Evolutionary conservation across 2,888 invertebrate genomes (phyloP).

Genomic region (Netelia virgata): DNA sequence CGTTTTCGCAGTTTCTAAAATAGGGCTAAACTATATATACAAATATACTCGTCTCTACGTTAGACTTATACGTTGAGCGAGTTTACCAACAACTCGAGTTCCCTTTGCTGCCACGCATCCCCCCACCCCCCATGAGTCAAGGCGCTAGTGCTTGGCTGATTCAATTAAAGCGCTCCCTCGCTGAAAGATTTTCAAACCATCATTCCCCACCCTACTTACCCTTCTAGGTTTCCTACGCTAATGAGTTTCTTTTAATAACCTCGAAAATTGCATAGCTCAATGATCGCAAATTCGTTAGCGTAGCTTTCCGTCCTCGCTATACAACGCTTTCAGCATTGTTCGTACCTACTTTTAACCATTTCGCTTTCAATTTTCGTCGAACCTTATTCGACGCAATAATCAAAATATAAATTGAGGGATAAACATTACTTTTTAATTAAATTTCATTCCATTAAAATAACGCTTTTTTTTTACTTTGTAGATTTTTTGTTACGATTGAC

Average conservation of each 20-base stretch:
- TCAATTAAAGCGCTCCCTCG: slow-evolving; percentile 46
- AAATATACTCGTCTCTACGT: neutral
- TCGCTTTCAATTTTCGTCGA: neutral
- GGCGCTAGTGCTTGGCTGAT: slow-evolving; percentile 38
- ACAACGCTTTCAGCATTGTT: neutral
- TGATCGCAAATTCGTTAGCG: slow-evolving; percentile 34
- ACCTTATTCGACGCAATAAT: neutral
- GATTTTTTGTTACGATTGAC: too few species aligned
- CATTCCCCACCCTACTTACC: neutral
- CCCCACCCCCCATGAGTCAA: slow-evolving; percentile 7
- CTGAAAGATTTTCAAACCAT: slow-evolving; percentile 21
- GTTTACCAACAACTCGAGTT: slow-evolving; percentile 12
- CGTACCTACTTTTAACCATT: neutral
- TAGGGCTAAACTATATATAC: too few species aligned
- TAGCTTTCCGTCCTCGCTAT: slow-evolving; percentile 5
- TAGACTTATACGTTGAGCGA: neutral
- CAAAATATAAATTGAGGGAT: neutral
- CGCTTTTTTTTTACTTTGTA: neutral
- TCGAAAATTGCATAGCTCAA: slow-evolving; percentile 46
- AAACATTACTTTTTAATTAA: too few species aligned
- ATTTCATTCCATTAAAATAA: too few species aligned
- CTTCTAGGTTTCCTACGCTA: slow-evolving; percentile 15
- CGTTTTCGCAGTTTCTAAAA: too few species aligned
- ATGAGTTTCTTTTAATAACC: slow-evolving; percentile 62
- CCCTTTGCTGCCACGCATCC: neutral